A percentile compares a stretch with the other conserved stretches of the same genome.
Conservation (phyloP, 2,113 vertebrate genomes). For the Butorides virescens region DNA sequence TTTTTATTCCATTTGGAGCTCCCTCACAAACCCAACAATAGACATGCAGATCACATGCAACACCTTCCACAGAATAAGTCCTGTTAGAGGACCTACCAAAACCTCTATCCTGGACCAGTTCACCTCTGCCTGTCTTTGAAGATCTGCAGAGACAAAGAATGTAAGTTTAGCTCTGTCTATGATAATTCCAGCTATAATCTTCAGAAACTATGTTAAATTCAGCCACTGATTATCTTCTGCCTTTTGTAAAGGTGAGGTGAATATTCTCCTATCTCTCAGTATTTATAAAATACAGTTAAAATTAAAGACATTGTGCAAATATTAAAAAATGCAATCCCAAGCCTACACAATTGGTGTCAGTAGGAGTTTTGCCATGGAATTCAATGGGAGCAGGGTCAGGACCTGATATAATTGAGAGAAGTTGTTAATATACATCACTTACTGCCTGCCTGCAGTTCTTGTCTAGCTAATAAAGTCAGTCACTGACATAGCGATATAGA, state of each 20-base stretch:
- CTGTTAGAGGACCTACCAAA: neutral
- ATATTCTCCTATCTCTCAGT: neutral
- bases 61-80: neutral
- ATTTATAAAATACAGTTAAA: neutral
- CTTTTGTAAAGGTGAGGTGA: neutral
- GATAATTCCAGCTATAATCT: neutral
- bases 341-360: neutral
- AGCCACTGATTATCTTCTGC: neutral
- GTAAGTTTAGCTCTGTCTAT: neutral
- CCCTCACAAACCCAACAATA: neutral
- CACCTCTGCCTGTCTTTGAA: neutral
- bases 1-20: neutral
- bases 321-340: neutral
- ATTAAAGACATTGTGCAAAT: neutral
- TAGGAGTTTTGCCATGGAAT: conserved; percentile 39
- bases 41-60: neutral
- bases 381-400: conserved; percentile 5
- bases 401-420: conserved; percentile 57
- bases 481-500: conserved; percentile 52
- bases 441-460: conserved; percentile 45
- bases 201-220: neutral
- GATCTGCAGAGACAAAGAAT: neutral
- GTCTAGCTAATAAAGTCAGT: conserved; percentile 55
- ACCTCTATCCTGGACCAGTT: neutral
- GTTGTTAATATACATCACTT: conserved; percentile 61